These are phyloP conservation scores for Misgurnus mizolepis DNA, from an alignment of 2,113 vertebrate genomes.

Conservation along the genomic window DNA sequence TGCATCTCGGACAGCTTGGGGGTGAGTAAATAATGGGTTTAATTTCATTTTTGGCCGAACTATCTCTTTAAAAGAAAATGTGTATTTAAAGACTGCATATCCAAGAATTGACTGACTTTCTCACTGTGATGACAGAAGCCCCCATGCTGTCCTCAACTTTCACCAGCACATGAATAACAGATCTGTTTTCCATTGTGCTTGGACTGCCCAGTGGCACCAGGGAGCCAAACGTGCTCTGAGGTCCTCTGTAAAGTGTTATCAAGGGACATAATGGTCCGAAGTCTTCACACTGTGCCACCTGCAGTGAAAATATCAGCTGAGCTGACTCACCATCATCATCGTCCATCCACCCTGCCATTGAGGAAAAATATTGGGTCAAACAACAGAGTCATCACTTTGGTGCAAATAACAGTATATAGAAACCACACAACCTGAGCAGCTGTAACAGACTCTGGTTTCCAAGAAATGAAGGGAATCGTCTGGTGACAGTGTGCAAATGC, in stretches of 20 bases:
- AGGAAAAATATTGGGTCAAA: conserved; percentile 9
- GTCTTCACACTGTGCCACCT: conserved; percentile 64
- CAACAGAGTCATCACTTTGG: not conserved
- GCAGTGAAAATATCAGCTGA: conserved; percentile 76
- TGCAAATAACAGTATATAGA: conserved; percentile 5
- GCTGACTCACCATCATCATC: conserved; percentile 53
- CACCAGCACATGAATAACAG: conserved; percentile 65
- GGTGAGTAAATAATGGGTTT: too few species aligned
- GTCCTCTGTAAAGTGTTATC: conserved; percentile 77
- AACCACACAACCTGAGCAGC: conserved; percentile 72
- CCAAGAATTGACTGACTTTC: conserved; percentile 63
- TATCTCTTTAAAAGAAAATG: too few species aligned
- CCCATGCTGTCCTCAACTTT: conserved; percentile 73
- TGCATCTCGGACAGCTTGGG: too few species aligned
- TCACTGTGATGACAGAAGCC: conserved; percentile 65
- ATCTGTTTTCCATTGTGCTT: conserved; percentile 14
- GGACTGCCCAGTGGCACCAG: conserved; percentile 68
- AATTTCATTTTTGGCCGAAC: too few species aligned
- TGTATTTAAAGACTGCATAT: too few species aligned
- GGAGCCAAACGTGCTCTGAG: conserved; percentile 64
- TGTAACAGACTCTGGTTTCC: conserved; percentile 71
- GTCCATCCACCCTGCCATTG: conserved; percentile 72
- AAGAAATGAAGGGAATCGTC: conserved; percentile 63
- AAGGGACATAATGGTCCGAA: conserved; percentile 54
- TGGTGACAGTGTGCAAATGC: conserved; percentile 69